Conservation (phyloP, 2,113 vertebrate genomes). For the Chamaetylas fuelleborni region DNA sequence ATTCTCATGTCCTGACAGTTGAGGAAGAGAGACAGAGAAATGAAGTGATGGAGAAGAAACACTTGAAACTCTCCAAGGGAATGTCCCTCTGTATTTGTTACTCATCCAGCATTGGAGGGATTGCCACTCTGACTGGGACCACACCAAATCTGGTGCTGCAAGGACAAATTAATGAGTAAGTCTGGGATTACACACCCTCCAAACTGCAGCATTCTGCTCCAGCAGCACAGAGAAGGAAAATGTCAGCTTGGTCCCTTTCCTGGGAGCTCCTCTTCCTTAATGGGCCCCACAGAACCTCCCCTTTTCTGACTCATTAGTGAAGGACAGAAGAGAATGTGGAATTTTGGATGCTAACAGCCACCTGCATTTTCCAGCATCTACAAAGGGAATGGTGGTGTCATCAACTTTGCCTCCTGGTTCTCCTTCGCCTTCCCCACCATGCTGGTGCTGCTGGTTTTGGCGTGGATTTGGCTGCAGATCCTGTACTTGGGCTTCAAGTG, state of each 20-base stretch:
- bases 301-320: not conserved
- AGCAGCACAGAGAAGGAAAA: not conserved
- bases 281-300: not conserved
- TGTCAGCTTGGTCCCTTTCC: not conserved
- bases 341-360: not conserved
- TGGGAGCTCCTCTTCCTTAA: not conserved
- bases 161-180: slow-evolving; percentile 88
- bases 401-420: slow-evolving; percentile 95
- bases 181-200: not conserved
- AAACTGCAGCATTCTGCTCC: not conserved
- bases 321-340: not conserved
- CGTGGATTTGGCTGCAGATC: slow-evolving; percentile 87
- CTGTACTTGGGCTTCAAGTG: slow-evolving; percentile 89
- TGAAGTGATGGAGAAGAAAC: slow-evolving; percentile 31
- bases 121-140: slow-evolving; percentile 90
- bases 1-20: not conserved
- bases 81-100: slow-evolving; percentile 89
- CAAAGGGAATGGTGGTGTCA: slow-evolving; percentile 63
- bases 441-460: slow-evolving; percentile 78
- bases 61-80: slow-evolving; percentile 79
- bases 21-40: not conserved
- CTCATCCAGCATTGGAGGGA: slow-evolving; percentile 91
- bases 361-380: slow-evolving; percentile 75
- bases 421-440: slow-evolving; percentile 86
- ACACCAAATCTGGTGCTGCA: slow-evolving; percentile 90